These are phyloP conservation scores for Moxostoma hubbsi DNA, from an alignment of 2,797 vertebrate genomes.

Conservation along the genomic window DNA sequence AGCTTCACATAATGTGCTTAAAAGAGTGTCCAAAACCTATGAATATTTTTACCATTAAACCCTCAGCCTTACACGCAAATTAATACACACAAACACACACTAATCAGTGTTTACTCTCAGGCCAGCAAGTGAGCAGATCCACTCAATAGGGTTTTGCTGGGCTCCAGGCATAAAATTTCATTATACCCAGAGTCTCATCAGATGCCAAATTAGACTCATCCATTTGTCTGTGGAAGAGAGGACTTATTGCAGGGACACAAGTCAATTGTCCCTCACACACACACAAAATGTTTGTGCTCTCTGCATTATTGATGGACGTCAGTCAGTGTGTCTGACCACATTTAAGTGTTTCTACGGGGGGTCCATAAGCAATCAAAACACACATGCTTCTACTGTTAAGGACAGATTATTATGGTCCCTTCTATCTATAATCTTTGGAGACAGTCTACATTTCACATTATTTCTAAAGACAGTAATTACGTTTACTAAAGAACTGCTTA, in stretches of 20 bases:
- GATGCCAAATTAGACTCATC: constrained; percentile 70
- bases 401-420: constrained; percentile 28
- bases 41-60: constrained; percentile 29
- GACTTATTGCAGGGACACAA: constrained; percentile 65
- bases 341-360: constrained; percentile 69
- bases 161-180: constrained; percentile 11
- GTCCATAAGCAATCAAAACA: constrained; percentile 55
- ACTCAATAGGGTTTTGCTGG: constrained; percentile 36
- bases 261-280: constrained; percentile 61
- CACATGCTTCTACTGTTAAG: background rate
- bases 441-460: constrained; percentile 4
- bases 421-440: background rate
- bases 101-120: constrained; percentile 1
- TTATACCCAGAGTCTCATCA: constrained; percentile 54
- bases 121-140: constrained; percentile 2
- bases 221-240: constrained; percentile 66
- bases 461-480: too few species aligned
- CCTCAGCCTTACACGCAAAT: background rate
- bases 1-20: constrained; percentile 35
- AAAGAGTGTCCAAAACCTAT: constrained; percentile 32
- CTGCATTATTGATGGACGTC: constrained; percentile 80
- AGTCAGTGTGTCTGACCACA: constrained; percentile 72
- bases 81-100: constrained; percentile 26
- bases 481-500: too few species aligned
- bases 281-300: constrained; percentile 59